These are phyloP conservation scores for Drosophila saltans DNA, from an alignment of 1,140 invertebrate species.

Conservation along the genomic window DNA sequence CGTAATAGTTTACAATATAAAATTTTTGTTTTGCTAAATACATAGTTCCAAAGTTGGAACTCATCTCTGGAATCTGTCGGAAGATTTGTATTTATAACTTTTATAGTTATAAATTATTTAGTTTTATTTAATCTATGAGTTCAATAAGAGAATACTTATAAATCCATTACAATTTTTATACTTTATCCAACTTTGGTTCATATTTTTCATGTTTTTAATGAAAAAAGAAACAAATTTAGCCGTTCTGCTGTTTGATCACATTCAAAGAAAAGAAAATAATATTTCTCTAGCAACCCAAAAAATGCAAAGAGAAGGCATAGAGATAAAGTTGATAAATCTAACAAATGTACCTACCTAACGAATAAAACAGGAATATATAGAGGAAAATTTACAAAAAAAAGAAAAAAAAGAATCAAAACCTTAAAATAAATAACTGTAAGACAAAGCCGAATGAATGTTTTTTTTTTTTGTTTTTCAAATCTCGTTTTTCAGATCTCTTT, in stretches of 20 bases:
- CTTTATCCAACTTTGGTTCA: too few species aligned
- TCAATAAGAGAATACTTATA: too few species aligned
- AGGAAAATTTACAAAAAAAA: conserved; percentile 13
- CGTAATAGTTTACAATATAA: too few species aligned
- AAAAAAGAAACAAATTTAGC: conserved; percentile 7
- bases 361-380: conserved; percentile 17
- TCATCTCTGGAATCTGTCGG: too few species aligned
- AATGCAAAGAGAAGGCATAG: conserved; percentile 22
- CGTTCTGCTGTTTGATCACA: neutral
- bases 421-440: neutral
- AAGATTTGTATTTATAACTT: too few species aligned
- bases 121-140: too few species aligned
- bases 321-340: conserved; percentile 44
- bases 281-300: neutral
- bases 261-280: too few species aligned
- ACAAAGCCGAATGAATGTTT: neutral
- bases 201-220: too few species aligned
- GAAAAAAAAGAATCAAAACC: neutral
- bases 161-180: too few species aligned
- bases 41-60: too few species aligned
- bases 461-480: conserved; percentile 1
- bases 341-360: conserved; percentile 36
- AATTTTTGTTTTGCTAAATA: too few species aligned
- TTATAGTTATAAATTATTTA: too few species aligned
- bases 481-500: neutral